phyloP scores from a whole-genome alignment of 2,888 invertebrate species.

The Scelioninae gen. 1 region DNA sequence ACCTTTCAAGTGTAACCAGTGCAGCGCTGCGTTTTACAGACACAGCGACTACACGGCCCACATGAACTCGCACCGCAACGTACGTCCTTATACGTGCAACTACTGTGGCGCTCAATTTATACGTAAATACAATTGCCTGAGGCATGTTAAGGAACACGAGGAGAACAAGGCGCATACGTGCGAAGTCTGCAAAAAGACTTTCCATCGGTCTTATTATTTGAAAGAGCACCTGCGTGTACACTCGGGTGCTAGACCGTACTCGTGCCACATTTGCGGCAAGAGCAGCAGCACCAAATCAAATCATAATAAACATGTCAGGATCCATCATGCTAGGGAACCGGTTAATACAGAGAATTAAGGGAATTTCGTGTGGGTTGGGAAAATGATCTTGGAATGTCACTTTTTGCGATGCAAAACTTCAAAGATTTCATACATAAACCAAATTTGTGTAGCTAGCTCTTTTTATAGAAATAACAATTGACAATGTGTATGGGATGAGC shows the following conservation, averaged over 20 bases:
- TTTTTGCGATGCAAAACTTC: not conserved
- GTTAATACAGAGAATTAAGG: conserved; percentile 92
- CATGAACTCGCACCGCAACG: conserved; percentile 93
- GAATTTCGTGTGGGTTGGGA: too few relatives aligned
- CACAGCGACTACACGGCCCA: conserved; percentile 92
- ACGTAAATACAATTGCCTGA: conserved; percentile 93
- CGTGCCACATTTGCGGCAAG: conserved; percentile 95
- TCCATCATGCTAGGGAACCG: conserved; percentile 94
- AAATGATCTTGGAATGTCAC: conserved; percentile 12
- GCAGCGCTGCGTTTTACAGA: conserved; percentile 93
- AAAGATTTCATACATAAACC: too few relatives aligned
- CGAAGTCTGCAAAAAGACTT: conserved; percentile 91
- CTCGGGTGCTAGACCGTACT: conserved; percentile 91
- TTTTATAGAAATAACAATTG: too few relatives aligned
- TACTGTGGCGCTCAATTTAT: conserved; percentile 95
- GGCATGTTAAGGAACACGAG: conserved; percentile 94
- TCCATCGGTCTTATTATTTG: conserved; percentile 94
- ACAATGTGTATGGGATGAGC: not conserved
- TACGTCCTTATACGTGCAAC: conserved; percentile 94
- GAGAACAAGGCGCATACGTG: conserved; percentile 91
- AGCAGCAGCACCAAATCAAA: conserved; percentile 95
- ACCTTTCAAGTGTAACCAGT: conserved; percentile 93
- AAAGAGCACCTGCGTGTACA: conserved; percentile 95
- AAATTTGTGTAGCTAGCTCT: too few relatives aligned
- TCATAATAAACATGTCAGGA: conserved; percentile 95